Base-by-base conservation (phyloP, 2,113 vertebrate genomes). In the Glareola pratincola region DNA sequence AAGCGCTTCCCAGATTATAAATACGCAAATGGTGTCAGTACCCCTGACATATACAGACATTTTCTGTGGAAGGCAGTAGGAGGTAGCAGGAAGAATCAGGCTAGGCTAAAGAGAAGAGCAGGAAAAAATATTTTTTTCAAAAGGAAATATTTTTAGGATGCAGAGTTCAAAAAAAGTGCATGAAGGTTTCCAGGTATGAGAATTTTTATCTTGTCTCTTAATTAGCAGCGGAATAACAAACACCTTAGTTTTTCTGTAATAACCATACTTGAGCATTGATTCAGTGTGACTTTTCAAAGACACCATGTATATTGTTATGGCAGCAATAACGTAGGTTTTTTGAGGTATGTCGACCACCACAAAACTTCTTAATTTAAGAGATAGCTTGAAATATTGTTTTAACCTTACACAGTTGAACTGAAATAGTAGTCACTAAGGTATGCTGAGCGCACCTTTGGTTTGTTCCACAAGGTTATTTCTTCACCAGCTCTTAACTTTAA, bases 241-340 rank as follows among this genome's bases (percentile, higher is more conserved):
- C 4, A 24, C 9, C 21, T 17, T 36, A 6, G 13, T 47, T 66
- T 67, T 64, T n/a, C 41, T 63, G 23, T 63, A n/a, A 22, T 62
- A 64, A 48, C 14, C 14, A 5, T 9, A 4, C 8, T 19, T n/a
- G 14, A 72, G 14, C 17, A 18, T 53, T 47, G 48, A 30, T 76
- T 88, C 54, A 34, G 12, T 36, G 14, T 30, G 36, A 71, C 9
- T 53, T 86, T 83, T 90, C 21, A 26, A 68, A 86, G 36, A 59
- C 6, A 75, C 5, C 3, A 8, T 9, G 0, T 24, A 2, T 30
- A 4, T 27, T 15, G 3, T 41, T 56, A 32, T 37, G 27, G 32
- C 41, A 50, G 7, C 8, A 73, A 6, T 8, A 60, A 19, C 43
- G 6, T 10, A 22, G 75, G 30, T 63, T 8, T 88, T 48, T 64